Base-by-base conservation (phyloP, 2,888 invertebrate species). In the Meta bourneti region DNA sequence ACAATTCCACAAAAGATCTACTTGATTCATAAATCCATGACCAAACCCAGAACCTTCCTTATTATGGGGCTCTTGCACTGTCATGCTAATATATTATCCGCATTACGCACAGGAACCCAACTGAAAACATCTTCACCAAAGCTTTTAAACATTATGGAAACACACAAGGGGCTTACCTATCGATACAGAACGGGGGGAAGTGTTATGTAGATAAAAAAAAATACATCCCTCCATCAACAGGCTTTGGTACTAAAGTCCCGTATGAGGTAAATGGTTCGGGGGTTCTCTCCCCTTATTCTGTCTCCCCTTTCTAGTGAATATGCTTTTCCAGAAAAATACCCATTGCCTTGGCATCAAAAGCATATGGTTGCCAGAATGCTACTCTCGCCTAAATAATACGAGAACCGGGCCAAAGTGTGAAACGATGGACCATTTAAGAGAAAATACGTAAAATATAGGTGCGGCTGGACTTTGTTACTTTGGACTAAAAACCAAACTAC, bases 11-110 rank as follows among this genome's bases (percentile, higher is more conserved):
- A 90, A 90, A 81, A 70, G 71, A 11, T 16, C 75, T 84, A 83
- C 89, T 90, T 84, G 84, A 90, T 83, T 90, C 84, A 78, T 71
- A 79, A 90, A 90, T 83, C 89, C 84, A 84, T 79, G 61, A 78
- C 70, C 78, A 84, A 78, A 79, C 89, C 78, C 19, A 20, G 51
- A 79, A 80, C 81, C 69, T 61, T 78, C 75, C 77, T 70, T 84
- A 84, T 79, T 54, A 89, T 82, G 11, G 4, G 71, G n/a, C 19
- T 75, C 85, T 79, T 13, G 19, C 70, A 79, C 52, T 90, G 71
- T 90, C 78, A 90, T 90, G 89, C 83, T 90, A 90, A 90, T 90
- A 79, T 84, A 70, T 71, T 48, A 75, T 54, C 74, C 81, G 19
- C 75, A 81, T 81, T 90, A 90, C 34, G 51, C 75, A 69, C 49